Percentiles rank a stretch among this genome's conserved stretches.
Evolutionary conservation across 2,113 vertebrate species (phyloP).

Genomic region (Tenebrosternarchus preto): DNA sequence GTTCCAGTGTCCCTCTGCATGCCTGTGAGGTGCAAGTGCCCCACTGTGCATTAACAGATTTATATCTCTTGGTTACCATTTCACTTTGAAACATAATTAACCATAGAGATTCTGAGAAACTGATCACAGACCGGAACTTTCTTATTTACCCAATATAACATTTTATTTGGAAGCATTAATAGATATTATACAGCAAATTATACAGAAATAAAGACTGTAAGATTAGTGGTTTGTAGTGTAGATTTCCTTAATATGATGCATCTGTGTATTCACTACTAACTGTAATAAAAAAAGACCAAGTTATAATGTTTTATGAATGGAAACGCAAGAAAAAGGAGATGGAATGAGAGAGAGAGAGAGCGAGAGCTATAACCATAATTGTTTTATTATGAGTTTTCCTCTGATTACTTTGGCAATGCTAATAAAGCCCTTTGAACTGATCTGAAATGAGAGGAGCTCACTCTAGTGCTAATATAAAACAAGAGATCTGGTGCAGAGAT

Average conservation of each 20-base stretch:
- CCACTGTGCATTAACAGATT: too few species aligned
- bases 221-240: too few species aligned
- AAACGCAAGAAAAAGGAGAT: neutral
- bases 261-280: neutral
- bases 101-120: neutral
- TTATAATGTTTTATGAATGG: neutral
- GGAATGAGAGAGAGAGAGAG: neutral
- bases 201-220: too few species aligned
- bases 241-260: neutral
- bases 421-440: neutral
- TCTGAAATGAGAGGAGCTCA: constrained; percentile 9
- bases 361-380: neutral
- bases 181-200: too few species aligned
- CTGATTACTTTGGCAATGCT: neutral
- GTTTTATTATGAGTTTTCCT: neutral
- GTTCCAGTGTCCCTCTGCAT: neutral
- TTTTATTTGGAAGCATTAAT: too few species aligned
- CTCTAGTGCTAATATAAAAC: constrained; percentile 56
- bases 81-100: neutral
- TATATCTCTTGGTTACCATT: neutral
- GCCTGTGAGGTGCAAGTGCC: too few species aligned
- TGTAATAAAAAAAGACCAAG: neutral
- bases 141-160: too few species aligned
- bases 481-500: constrained; percentile 56
- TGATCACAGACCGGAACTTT: too few species aligned